Conservation (phyloP, 2,797 vertebrate genomes). For the Tarsius wallacei region DNA sequence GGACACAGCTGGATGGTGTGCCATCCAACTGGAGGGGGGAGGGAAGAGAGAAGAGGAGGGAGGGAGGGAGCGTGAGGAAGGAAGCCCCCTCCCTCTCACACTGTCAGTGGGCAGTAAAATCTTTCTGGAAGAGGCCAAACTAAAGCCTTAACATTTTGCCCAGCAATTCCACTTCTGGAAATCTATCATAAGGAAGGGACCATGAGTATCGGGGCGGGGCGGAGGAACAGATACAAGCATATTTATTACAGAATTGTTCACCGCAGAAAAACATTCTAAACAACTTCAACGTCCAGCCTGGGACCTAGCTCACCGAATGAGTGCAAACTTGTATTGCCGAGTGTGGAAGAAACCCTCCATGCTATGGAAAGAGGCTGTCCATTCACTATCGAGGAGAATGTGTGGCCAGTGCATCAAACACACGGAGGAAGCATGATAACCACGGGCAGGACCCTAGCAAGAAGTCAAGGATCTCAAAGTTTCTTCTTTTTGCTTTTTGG, state of each 20-base stretch:
- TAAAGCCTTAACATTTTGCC: neutral
- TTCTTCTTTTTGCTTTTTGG: neutral
- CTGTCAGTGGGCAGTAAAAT: neutral
- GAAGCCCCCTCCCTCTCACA: neutral
- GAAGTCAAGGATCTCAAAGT: neutral
- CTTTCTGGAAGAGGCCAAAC: neutral
- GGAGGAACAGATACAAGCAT: neutral
- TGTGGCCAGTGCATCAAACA: fast-evolving
- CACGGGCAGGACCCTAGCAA: fast-evolving
- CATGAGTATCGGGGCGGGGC: neutral
- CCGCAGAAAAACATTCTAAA: neutral
- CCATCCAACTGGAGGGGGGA: neutral
- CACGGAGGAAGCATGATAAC: fast-evolving
- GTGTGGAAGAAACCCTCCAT: fast-evolving
- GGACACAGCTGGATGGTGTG: too few species aligned
- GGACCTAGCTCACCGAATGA: neutral
- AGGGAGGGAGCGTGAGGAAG: too few species aligned
- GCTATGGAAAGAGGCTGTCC: neutral
- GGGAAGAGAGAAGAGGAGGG: neutral
- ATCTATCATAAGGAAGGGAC: neutral
- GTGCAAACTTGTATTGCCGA: fast-evolving
- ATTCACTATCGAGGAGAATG: fast-evolving
- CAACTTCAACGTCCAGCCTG: neutral
- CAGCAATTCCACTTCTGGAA: neutral
- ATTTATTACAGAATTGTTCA: neutral